Evolutionary conservation across 2,797 vertebrate genomes (phyloP), one percentile per base, ranked within the genome.

Genomic region (Lacerta viridis): DNA sequence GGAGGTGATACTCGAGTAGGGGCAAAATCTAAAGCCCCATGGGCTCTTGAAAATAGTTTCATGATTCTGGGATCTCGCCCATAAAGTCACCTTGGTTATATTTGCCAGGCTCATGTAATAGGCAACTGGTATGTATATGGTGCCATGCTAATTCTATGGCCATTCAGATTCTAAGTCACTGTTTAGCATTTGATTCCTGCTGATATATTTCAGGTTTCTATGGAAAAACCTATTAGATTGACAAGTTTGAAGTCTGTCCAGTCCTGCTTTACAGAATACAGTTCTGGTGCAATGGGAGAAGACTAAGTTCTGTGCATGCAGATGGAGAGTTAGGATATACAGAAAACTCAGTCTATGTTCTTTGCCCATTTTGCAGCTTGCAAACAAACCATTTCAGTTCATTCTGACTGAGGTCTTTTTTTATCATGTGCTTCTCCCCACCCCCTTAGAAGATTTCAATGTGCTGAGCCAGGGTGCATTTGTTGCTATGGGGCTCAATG

Each of bases 351-450:
- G 50, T 15, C 50, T 50, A 50, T 50, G 13, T 10, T 64, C 18
- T 46, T 75, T 36, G 64, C 20, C 4, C 25, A 27, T 66, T 87
- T 75, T 75, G 39, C 39, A 82, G 78, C 76, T 80, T 72, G n/a
- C 39, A 15, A 17, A 46, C 61, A 75, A 23, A 83, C 46, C 50
- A 55, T 13, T 59, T 27, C 7, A 11, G 6, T 59, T 87, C 46
- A n/a, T 82, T 46, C 29, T 23, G 9, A 41, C 27, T 18, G 29
- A 75, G 27, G 27, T 29, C 2, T 79, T 72, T 84, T 78, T 87
- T 86, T 79, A 87, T 61, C 71, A 72, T 80, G 25, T 59, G 66
- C 46, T 29, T 87, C 72, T 87, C 20, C 61, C 61, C 50, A 55
- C 50, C 50, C 50, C 13, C 39, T 7, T 69, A 59, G 46, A 80